These are phyloP conservation scores for Cephalopachus bancanus DNA, from an alignment of 2,797 vertebrate species.

Conservation along the genomic window DNA sequence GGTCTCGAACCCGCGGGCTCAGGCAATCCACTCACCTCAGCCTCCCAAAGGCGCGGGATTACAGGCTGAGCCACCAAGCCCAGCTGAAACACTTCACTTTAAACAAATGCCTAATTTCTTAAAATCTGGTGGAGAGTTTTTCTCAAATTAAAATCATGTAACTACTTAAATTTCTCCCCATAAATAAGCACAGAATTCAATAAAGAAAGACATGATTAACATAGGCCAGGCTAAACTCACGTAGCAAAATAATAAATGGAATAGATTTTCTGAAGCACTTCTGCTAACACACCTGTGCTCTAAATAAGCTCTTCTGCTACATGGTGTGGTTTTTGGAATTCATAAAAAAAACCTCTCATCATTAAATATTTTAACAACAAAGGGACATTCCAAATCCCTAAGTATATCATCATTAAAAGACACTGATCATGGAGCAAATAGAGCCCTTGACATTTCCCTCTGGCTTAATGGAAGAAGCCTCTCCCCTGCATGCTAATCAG, in stretches of 20 bases:
- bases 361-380: slow-evolving; percentile 1
- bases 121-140: slow-evolving; percentile 24
- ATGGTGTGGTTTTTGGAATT: background rate
- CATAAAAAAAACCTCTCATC: background rate
- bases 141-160: slow-evolving; percentile 24
- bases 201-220: slow-evolving; percentile 33
- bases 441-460: background rate
- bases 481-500: background rate
- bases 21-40: no score
- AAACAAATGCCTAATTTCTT: slow-evolving; percentile 52
- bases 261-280: slow-evolving; percentile 43
- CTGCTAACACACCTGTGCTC: background rate
- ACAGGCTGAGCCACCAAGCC: no score
- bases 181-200: slow-evolving; percentile 22
- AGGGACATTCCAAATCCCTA: background rate
- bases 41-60: no score
- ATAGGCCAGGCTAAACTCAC: background rate
- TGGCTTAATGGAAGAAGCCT: slow-evolving; percentile 22
- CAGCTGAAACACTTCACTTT: background rate
- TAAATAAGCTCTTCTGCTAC: background rate
- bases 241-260: slow-evolving; percentile 37
- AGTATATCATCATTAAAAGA: background rate
- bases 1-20: no score
- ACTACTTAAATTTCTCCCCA: slow-evolving; percentile 5
- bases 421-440: slow-evolving; percentile 19